Conservation (phyloP, 1,140 invertebrate genomes). For the Zeugodacus cucurbitae region DNA sequence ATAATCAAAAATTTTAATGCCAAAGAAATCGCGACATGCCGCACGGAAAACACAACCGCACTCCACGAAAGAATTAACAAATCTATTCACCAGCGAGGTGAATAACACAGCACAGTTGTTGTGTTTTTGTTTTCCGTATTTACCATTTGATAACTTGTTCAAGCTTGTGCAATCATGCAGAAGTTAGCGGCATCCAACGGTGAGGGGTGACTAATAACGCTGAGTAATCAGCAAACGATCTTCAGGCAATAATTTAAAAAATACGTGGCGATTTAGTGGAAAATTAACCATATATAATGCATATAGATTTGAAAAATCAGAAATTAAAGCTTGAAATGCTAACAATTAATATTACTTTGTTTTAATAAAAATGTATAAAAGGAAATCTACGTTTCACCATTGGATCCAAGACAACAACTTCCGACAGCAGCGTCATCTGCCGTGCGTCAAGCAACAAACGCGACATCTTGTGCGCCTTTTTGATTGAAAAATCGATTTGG, state of each 20-base stretch:
- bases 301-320: too few relatives aligned
- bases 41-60: slow-evolving; percentile 16
- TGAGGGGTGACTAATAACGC: background rate
- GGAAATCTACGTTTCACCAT: too few relatives aligned
- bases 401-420: background rate
- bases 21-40: background rate
- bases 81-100: slow-evolving; percentile 28
- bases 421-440: background rate
- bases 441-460: background rate
- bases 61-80: slow-evolving; percentile 10
- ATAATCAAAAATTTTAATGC: slow-evolving; percentile 10
- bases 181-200: background rate
- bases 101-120: background rate
- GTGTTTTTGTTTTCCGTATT: background rate
- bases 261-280: too few relatives aligned
- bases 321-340: too few relatives aligned
- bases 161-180: background rate
- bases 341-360: too few relatives aligned
- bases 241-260: background rate
- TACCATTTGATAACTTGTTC: background rate
- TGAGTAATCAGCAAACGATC: background rate
- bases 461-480: background rate
- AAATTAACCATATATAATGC: too few relatives aligned
- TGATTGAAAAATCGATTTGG: background rate
- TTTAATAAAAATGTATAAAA: too few relatives aligned